Percentiles rank a stretch among this genome's conserved stretches.
Conservation (phyloP, 2,113 vertebrate species). For the Garra rufa region DNA sequence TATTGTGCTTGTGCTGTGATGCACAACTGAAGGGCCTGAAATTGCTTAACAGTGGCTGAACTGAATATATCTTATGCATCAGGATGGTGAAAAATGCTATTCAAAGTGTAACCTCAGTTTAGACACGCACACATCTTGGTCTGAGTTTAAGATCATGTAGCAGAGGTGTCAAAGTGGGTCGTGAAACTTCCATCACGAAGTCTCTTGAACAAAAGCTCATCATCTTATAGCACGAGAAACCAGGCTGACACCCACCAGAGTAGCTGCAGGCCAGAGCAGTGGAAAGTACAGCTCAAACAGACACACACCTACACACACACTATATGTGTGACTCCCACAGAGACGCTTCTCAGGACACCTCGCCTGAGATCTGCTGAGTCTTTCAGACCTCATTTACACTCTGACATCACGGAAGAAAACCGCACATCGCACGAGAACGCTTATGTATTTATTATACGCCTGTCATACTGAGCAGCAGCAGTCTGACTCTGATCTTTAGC, state of each 20-base stretch:
- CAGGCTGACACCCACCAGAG: not conserved
- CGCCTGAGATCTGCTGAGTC: not conserved
- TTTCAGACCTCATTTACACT: not conserved
- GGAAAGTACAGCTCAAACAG: conserved; percentile 47
- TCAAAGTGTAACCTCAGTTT: not conserved
- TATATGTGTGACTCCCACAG: not conserved
- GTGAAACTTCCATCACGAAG: conserved; percentile 43
- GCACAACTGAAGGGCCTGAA: not conserved
- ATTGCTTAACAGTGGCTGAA: not conserved
- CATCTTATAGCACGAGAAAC: not conserved
- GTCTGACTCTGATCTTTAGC: not conserved
- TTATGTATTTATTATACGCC: not conserved
- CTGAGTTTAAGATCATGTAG: not conserved
- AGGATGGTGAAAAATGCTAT: not conserved
- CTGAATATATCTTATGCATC: not conserved
- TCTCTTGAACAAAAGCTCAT: not conserved
- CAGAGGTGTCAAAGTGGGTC: conserved; percentile 23
- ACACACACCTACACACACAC: not conserved
- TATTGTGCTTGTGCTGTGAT: too few species aligned
- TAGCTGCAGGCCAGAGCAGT: not conserved
- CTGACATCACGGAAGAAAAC: not conserved
- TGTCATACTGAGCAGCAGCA: not conserved
- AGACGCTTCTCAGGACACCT: not conserved
- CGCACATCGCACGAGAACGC: not conserved
- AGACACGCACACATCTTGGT: not conserved